These are phyloP conservation scores for Muscicapa comitata DNA, from an alignment of 2,797 vertebrate genomes.

Conservation along the genomic window DNA sequence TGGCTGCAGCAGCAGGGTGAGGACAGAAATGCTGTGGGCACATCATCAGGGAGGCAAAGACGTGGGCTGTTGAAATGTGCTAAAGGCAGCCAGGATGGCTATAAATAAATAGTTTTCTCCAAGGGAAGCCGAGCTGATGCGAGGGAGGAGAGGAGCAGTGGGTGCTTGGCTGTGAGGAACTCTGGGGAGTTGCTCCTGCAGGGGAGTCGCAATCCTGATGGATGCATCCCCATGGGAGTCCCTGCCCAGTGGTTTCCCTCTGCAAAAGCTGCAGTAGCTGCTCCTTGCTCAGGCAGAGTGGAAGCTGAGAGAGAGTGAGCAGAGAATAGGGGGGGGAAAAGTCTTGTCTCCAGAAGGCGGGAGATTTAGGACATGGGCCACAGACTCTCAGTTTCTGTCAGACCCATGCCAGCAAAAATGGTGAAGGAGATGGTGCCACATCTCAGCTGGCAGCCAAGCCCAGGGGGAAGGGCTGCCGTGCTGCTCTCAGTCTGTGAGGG, in stretches of 20 bases:
- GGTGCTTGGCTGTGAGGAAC: background rate
- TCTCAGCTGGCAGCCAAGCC: background rate
- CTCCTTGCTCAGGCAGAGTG: background rate
- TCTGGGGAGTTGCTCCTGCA: background rate
- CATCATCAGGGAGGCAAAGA: conserved; percentile 27
- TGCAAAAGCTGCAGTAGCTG: background rate
- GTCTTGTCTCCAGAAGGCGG: background rate
- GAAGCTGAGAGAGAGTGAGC: background rate
- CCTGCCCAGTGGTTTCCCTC: background rate
- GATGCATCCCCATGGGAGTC: background rate
- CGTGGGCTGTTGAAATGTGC: conserved; percentile 40
- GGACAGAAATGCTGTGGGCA: background rate
- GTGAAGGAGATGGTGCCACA: background rate
- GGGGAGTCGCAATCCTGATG: background rate
- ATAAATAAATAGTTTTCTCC: conserved; percentile 50
- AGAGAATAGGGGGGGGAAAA: background rate
- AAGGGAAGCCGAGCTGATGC: background rate
- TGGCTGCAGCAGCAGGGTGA: conserved; percentile 2
- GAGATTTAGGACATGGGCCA: background rate
- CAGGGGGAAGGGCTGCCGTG: background rate
- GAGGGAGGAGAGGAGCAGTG: background rate
- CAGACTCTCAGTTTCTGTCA: background rate
- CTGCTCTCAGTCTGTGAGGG: background rate
- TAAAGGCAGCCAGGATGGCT: conserved; percentile 31
- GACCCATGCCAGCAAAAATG: background rate